phyloP scores from a whole-genome alignment of 2,888 invertebrate species.

The Lepidocyrtoides sp. region DNA sequence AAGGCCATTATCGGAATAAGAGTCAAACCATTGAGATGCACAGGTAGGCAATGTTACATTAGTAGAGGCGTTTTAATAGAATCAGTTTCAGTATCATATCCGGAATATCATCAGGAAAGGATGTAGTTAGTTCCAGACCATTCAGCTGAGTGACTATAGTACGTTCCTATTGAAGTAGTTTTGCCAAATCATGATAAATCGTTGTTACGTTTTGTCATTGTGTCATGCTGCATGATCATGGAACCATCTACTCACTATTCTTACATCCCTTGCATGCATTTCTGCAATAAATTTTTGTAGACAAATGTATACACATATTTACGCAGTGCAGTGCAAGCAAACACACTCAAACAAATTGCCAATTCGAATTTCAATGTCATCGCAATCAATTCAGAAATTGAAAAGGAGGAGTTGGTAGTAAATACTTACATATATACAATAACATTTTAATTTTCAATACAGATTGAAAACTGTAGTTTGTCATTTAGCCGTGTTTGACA shows the following conservation, averaged over 20 bases:
- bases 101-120: background rate
- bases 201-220: background rate
- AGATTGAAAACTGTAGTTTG: background rate
- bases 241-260: background rate
- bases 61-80: background rate
- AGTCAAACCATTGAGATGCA: background rate
- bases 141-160: background rate
- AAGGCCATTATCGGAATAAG: background rate
- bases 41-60: background rate
- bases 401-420: background rate
- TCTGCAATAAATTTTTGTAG: too few relatives aligned
- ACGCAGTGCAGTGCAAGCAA: background rate
- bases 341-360: background rate
- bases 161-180: background rate
- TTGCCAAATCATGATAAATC: constrained; percentile 22
- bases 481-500: background rate
- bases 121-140: constrained; percentile 17
- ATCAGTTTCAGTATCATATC: background rate
- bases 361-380: constrained; percentile 31
- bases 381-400: background rate
- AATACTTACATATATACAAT: background rate
- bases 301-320: too few relatives aligned
- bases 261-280: background rate
- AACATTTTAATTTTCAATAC: background rate
- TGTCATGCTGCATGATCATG: background rate